Percentiles rank a stretch among this genome's conserved stretches.
These are phyloP conservation scores for Drosophila yooni DNA, from an alignment of 2,888 invertebrate species.

Conservation along the genomic window DNA sequence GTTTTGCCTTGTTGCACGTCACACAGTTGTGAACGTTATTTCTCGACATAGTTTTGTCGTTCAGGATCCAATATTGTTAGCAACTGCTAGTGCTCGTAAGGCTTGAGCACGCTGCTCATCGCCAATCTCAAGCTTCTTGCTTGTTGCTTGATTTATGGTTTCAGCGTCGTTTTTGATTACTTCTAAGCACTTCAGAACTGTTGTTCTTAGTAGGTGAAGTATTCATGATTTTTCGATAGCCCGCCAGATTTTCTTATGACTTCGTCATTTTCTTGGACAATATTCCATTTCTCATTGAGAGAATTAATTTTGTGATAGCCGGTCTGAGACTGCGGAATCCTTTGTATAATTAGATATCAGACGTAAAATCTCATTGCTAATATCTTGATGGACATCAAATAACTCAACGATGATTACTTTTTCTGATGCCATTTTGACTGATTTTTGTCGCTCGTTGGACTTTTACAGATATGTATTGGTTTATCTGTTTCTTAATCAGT, in stretches of 20 bases:
- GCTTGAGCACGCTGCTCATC: no score
- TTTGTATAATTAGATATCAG: background rate
- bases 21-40: no score
- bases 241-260: slow-evolving; percentile 1
- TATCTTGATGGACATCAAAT: slow-evolving; percentile 1
- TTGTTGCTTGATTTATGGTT: no score
- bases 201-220: background rate
- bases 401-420: background rate
- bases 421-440: background rate
- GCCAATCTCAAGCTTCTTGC: no score
- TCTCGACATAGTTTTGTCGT: no score
- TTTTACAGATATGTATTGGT: background rate
- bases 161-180: no score
- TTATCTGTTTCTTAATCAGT: background rate
- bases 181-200: background rate
- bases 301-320: background rate
- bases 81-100: no score
- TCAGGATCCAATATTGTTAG: no score
- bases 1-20: no score
- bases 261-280: background rate
- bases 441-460: background rate
- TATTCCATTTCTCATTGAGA: background rate
- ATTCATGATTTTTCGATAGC: background rate
- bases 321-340: background rate
- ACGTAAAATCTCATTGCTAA: background rate